phyloP scores from a whole-genome alignment of 92 coral and sea anemone species.

The Phenganax stokvisi region DNA sequence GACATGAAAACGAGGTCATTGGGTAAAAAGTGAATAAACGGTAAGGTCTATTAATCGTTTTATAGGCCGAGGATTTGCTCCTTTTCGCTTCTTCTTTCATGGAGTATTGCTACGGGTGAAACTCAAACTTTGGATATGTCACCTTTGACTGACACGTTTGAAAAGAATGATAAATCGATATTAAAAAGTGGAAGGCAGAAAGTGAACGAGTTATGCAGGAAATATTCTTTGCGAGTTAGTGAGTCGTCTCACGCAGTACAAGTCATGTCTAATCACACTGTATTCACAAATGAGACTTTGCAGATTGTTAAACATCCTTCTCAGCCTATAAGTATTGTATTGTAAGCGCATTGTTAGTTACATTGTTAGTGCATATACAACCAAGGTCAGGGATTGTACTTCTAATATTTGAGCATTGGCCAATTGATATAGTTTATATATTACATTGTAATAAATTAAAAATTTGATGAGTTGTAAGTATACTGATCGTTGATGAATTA shows the following conservation, averaged over 20 bases:
- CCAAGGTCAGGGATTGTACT: too few relatives aligned
- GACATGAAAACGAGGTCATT: not conserved
- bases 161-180: constrained; percentile 44
- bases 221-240: constrained; percentile 43
- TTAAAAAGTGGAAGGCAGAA: constrained; percentile 55
- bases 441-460: not conserved
- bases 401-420: too few relatives aligned
- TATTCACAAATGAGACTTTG: constrained; percentile 66
- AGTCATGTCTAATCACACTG: constrained; percentile 78
- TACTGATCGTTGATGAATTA: not conserved
- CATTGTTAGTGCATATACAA: not conserved
- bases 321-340: constrained; percentile 69
- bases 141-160: constrained; percentile 48
- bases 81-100: constrained; percentile 73
- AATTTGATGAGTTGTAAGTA: not conserved
- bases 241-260: constrained; percentile 55
- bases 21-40: not conserved
- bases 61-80: constrained; percentile 20
- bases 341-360: constrained; percentile 17
- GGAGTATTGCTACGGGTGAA: constrained; percentile 70
- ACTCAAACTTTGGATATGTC: constrained; percentile 57
- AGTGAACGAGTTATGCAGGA: constrained; percentile 51
- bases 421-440: not conserved
- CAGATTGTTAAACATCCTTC: constrained; percentile 66
- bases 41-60: not conserved